These are phyloP conservation scores for Piscicola geometra DNA, from an alignment of 2,888 invertebrate species.

Conservation along the genomic window DNA sequence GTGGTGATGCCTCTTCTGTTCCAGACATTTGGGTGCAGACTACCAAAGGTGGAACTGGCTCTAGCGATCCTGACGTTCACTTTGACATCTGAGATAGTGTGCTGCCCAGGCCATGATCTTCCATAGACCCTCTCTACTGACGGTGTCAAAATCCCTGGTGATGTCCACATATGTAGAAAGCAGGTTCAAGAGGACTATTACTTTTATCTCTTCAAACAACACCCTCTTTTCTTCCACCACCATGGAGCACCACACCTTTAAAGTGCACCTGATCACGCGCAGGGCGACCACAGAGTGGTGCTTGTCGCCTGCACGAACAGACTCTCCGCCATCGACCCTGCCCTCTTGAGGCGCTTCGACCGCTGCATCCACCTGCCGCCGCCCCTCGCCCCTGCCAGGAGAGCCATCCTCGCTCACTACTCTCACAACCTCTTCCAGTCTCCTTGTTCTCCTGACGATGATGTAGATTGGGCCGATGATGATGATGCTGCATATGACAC, in stretches of 20 bases:
- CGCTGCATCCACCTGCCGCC: conserved; percentile 63
- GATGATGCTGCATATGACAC: not conserved
- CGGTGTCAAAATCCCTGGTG: too few species aligned
- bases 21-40: too few species aligned
- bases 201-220: not conserved
- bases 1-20: too few species aligned
- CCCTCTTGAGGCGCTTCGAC: conserved; percentile 64
- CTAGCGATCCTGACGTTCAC: too few species aligned
- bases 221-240: not conserved
- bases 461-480: not conserved
- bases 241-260: too few species aligned
- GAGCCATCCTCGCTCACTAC: not conserved
- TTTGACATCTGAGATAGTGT: too few species aligned
- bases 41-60: too few species aligned
- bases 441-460: too few species aligned
- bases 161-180: too few species aligned
- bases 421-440: not conserved
- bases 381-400: conserved; percentile 50
- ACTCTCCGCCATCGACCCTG: conserved; percentile 64
- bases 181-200: not conserved
- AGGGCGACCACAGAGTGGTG: conserved; percentile 53
- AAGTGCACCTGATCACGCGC: too few species aligned
- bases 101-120: too few species aligned
- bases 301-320: conserved; percentile 67
- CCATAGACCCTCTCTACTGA: too few species aligned